Conservation (phyloP, 1,140 invertebrate genomes). For the Steinernema feltiae region DNA sequence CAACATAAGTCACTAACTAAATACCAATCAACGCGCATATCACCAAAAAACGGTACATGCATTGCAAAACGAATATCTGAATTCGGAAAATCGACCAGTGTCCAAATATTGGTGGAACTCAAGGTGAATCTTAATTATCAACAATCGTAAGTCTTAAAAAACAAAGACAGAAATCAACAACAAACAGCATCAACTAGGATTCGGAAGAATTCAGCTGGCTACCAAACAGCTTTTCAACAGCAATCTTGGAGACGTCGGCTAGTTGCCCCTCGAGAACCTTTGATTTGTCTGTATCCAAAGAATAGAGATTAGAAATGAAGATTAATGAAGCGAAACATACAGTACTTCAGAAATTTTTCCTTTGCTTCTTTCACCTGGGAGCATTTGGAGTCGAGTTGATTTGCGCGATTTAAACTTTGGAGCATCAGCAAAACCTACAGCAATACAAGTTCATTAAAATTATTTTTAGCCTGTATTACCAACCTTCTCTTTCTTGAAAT, state of each 20-base stretch:
- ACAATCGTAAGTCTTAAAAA: no score
- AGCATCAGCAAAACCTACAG: constrained; percentile 49
- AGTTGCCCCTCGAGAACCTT: background rate
- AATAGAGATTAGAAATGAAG: background rate
- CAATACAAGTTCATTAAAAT: background rate
- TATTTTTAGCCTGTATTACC: constrained; percentile 4
- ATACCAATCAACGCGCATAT: no score
- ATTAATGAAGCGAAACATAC: constrained; percentile 15
- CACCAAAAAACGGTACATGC: no score
- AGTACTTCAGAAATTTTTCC: constrained; percentile 30
- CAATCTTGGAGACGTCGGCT: constrained; percentile 18
- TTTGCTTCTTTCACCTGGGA: constrained; percentile 30
- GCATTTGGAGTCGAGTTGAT: constrained; percentile 37
- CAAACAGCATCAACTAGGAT: no score
- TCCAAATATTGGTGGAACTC: no score
- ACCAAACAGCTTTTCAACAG: constrained; percentile 22
- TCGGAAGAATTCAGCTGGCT: constrained; percentile 10
- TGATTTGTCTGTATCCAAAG: constrained; percentile 18
- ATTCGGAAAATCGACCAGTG: no score
- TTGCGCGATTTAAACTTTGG: constrained; percentile 43
- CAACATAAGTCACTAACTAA: background rate
- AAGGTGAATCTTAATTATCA: no score
- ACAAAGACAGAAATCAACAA: no score
- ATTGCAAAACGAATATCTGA: no score
- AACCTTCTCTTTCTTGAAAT: constrained; percentile 48